These are phyloP conservation scores for Eurosta solidaginis DNA, from an alignment of 1,140 invertebrate species.

Conservation along the genomic window DNA sequence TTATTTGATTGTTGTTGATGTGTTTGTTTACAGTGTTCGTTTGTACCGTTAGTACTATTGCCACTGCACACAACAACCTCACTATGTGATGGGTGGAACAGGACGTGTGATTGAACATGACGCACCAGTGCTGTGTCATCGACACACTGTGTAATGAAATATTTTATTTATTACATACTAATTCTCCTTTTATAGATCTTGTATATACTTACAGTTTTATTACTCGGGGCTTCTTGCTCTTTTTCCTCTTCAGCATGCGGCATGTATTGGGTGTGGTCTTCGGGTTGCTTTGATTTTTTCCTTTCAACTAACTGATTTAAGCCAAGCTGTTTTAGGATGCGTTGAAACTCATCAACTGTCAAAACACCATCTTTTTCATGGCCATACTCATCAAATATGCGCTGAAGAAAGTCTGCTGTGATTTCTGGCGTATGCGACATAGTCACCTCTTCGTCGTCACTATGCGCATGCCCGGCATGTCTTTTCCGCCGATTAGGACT, in stretches of 20 bases:
- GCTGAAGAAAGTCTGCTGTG: slow-evolving; percentile 58
- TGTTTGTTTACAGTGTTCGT: neutral
- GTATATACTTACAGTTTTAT: slow-evolving; percentile 62
- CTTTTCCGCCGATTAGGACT: slow-evolving; percentile 48
- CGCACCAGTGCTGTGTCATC: slow-evolving; percentile 43
- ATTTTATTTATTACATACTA: slow-evolving; percentile 36
- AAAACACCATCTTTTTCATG: slow-evolving; percentile 65
- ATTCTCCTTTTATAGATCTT: neutral
- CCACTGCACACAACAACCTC: neutral
- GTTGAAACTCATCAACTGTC: slow-evolving; percentile 70
- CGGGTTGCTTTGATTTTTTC: slow-evolving; percentile 40
- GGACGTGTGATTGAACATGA: slow-evolving; percentile 48
- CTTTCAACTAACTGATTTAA: slow-evolving; percentile 63
- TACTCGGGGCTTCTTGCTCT: slow-evolving; percentile 41
- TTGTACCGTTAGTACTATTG: neutral
- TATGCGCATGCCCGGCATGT: slow-evolving; percentile 48
- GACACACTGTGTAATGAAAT: slow-evolving; percentile 38
- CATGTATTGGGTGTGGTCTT: neutral
- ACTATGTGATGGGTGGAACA: neutral
- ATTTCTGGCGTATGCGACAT: slow-evolving; percentile 38
- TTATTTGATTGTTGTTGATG: neutral
- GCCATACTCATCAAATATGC: slow-evolving; percentile 63
- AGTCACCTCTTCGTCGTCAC: slow-evolving; percentile 31
- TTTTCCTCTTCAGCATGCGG: neutral
- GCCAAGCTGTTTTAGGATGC: slow-evolving; percentile 67